A percentile compares a stretch with the other conserved stretches of the same genome.
Conservation (phyloP, 2,888 invertebrate genomes). For the Lasioglossum calceatum region DNA sequence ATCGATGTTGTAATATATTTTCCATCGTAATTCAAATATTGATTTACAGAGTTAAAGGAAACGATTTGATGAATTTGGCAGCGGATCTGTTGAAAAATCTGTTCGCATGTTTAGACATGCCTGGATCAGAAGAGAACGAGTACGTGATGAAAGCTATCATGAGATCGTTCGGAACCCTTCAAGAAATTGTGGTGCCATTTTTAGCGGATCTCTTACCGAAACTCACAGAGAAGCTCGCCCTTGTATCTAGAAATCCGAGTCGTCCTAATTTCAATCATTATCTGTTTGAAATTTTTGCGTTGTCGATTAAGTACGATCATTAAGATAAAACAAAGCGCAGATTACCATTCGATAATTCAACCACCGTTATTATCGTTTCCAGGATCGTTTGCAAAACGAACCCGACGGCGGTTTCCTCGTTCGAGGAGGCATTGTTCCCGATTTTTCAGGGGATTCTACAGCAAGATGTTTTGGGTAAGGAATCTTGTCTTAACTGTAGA, state of each 20-base stretch:
- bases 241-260: constrained; percentile 96
- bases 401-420: constrained; percentile 91
- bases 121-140: constrained; percentile 96
- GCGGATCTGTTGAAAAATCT: constrained; percentile 90
- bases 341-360: constrained; percentile 11
- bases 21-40: background rate
- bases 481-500: background rate
- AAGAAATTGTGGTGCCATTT: constrained; percentile 92
- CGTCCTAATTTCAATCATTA: constrained; percentile 99
- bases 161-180: constrained; percentile 92
- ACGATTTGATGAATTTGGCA: constrained; percentile 89
- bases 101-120: constrained; percentile 90
- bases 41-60: constrained; percentile 86
- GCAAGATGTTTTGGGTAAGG: constrained; percentile 94
- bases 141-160: constrained; percentile 99
- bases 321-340: constrained; percentile 59
- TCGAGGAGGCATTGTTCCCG: constrained; percentile 97
- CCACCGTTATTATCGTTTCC: constrained; percentile 63
- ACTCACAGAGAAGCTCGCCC: constrained; percentile 92
- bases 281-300: constrained; percentile 97
- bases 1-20: background rate
- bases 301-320: constrained; percentile 91
- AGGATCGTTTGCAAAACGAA: constrained; percentile 94
- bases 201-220: constrained; percentile 93
- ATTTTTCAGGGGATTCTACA: constrained; percentile 97